Base-by-base conservation (phyloP, 2,888 invertebrate species). In the Caenorhabditis drosophilae region DNA sequence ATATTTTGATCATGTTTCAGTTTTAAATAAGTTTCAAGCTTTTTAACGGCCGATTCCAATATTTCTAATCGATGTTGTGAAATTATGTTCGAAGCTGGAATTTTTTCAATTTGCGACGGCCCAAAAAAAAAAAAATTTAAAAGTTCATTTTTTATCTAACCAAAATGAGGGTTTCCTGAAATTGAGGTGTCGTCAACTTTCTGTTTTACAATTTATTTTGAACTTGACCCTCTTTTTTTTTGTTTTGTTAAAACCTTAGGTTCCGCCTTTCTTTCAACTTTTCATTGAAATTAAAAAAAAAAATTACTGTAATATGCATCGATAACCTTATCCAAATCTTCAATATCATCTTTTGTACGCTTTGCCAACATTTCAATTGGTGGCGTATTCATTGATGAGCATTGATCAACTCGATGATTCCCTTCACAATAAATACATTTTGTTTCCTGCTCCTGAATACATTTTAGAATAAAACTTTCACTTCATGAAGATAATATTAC, bases 381-480 rank as follows among this genome's bases (percentile, higher is more conserved):
- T 12, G 60, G 56, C 18, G 60, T 53, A 38, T 60, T 34, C 63
- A 70, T 63, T 55, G 60, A 50, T 4, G 72, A 70, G 26, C 75
- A 75, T 1, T 46, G 35, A n/a, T 63, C 64, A 15, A 59, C 44
- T 23, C 41, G 44, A 47, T 75, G 75, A 44, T 52, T 44, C 4
- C 61, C 67, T 26, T 75, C 72, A 40, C 75, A 75, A 45, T 52
- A 48, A 2, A 57, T 59, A 46, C 75, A 75, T 40, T 60, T 61
- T 52, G 70, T 45, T 18, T 66, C 67, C 54, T 61, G 55, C 25
- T 57, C 54, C 64, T 63, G 45, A 4, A 51, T 34, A 48, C 38
- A 31, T 31, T 31, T 31, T 12, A 31, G n/a, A 40, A 18, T 20
- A 36, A 36, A 6, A 36, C n/a, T 4, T 6, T 15, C 36, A 9